Conservation (phyloP, 2,888 invertebrate genomes). For the Drosophila meridionalis region DNA sequence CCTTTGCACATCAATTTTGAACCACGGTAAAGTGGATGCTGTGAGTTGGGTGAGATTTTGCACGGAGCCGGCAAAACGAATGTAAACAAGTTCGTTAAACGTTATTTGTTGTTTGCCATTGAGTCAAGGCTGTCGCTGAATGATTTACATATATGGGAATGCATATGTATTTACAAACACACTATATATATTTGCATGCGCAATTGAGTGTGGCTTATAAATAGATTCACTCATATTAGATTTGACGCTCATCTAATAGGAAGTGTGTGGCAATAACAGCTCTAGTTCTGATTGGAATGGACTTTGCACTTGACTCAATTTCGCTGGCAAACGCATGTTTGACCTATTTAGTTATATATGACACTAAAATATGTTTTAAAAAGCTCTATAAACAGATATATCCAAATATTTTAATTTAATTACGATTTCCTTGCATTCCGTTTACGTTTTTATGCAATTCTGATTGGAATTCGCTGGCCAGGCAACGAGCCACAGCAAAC, state of each 20-base stretch:
- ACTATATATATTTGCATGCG: constrained; percentile 3
- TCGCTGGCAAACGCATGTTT: not conserved
- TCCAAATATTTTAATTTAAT: not conserved
- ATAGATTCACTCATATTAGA: constrained; percentile 35
- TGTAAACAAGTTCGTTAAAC: constrained; percentile 80
- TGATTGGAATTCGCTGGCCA: constrained; percentile 19
- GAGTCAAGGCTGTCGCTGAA: constrained; percentile 63
- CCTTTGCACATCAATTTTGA: constrained; percentile 16
- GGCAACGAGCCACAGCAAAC: constrained; percentile 19
- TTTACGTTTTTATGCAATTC: constrained; percentile 23
- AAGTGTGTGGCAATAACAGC: constrained; percentile 21
- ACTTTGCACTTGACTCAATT: constrained; percentile 44
- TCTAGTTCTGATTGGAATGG: constrained; percentile 37
- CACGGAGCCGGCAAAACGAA: constrained; percentile 60
- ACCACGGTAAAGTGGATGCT: constrained; percentile 50
- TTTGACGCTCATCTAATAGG: constrained; percentile 2
- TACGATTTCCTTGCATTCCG: constrained; percentile 12
- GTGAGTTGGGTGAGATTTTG: constrained; percentile 13
- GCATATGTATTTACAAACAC: not conserved
- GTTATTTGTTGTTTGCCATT: constrained; percentile 59
- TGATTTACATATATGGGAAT: constrained; percentile 1
- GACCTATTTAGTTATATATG: not conserved
- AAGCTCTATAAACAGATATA: not conserved
- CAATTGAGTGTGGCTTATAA: constrained; percentile 42
- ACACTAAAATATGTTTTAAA: not conserved